Evolutionary conservation across 2,797 vertebrate genomes (phyloP).

Genomic region (Paratrypauchen microcephalus): DNA sequence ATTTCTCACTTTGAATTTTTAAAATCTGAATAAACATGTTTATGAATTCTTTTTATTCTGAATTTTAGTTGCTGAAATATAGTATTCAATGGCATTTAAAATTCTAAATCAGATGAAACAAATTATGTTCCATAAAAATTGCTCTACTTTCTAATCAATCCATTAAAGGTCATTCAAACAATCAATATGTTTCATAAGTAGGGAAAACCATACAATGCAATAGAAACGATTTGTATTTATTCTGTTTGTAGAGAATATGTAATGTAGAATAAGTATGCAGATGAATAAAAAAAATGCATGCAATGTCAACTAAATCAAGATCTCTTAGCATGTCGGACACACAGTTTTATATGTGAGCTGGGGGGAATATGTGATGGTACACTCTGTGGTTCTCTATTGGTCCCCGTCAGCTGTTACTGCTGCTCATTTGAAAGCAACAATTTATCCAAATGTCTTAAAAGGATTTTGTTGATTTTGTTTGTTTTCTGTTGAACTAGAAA

Average conservation of each 20-base stretch:
- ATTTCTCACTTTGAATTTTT: too few relatives aligned
- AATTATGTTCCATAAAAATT: too few relatives aligned
- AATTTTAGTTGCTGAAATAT: too few relatives aligned
- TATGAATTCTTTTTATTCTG: too few relatives aligned
- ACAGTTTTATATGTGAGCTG: conserved; percentile 19
- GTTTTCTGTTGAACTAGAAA: conserved; percentile 7
- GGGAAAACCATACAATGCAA: not conserved
- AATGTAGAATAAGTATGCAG: too few relatives aligned
- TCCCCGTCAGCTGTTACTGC: not conserved
- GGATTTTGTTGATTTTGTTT: conserved; percentile 1
- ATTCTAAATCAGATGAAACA: too few relatives aligned
- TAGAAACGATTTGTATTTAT: too few relatives aligned
- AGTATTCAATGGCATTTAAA: too few relatives aligned
- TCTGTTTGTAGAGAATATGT: too few relatives aligned
- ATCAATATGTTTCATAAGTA: not conserved
- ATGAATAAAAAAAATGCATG: too few relatives aligned
- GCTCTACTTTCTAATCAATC: too few relatives aligned
- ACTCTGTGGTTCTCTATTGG: conserved; percentile 4
- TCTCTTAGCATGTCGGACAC: not conserved
- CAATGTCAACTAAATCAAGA: not conserved
- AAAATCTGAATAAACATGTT: too few relatives aligned
- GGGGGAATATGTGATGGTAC: conserved; percentile 10
- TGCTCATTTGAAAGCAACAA: not conserved
- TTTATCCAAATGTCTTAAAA: not conserved
- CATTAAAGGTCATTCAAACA: not conserved